phyloP scores from a whole-genome alignment of 2,888 invertebrate genomes.

The Eurytoma californica region DNA sequence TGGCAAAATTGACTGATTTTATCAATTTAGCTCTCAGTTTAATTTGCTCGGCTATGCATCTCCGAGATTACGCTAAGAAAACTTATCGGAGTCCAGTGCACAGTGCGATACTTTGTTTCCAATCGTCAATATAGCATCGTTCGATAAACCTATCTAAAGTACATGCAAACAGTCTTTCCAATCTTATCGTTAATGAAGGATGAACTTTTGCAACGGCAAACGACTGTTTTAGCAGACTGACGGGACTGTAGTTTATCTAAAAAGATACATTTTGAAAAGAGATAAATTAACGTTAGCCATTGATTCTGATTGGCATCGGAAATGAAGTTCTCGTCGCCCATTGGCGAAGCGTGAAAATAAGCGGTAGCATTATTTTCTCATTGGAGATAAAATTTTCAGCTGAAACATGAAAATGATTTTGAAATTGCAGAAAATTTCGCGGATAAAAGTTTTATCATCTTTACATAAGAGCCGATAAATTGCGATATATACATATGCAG shows the following conservation, averaged over 20 bases:
- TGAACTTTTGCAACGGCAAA: conserved; percentile 34
- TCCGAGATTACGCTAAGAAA: neutral
- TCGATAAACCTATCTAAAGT: conserved; percentile 49
- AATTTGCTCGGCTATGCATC: conserved; percentile 5
- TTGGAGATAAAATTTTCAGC: no score
- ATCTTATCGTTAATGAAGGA: conserved; percentile 51
- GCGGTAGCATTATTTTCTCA: no score
- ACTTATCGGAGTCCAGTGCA: conserved; percentile 24
- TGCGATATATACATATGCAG: neutral
- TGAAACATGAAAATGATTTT: no score
- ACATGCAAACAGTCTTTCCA: conserved; percentile 49
- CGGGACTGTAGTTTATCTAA: conserved; percentile 20
- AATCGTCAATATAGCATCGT: conserved; percentile 45
- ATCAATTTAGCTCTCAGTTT: neutral
- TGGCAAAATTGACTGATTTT: no score
- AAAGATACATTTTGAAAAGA: neutral
- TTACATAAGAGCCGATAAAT: neutral
- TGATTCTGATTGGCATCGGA: no score
- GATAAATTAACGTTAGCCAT: no score
- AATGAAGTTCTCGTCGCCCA: no score
- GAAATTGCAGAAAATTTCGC: no score
- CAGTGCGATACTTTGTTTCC: conserved; percentile 51
- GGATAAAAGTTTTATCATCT: neutral
- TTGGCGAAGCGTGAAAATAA: no score
- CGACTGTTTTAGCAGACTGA: conserved; percentile 25